A percentile compares a stretch with the other conserved stretches of the same genome.
phyloP scores from a whole-genome alignment of 92 coral and sea anemone species.

The Blastomussa wellsi region DNA sequence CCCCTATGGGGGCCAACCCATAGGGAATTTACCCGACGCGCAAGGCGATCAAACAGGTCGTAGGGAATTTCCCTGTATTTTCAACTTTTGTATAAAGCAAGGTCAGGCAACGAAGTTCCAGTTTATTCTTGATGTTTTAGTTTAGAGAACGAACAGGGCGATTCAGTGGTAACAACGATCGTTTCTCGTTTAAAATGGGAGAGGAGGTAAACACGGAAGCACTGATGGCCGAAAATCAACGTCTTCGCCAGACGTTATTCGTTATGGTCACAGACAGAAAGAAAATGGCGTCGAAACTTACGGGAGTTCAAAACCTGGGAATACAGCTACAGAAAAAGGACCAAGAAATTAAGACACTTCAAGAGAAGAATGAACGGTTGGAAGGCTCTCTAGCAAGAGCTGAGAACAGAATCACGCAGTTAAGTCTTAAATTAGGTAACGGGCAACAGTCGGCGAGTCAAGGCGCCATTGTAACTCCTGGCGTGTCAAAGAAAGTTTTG shows the following conservation, averaged over 20 bases:
- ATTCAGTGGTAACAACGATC: neutral
- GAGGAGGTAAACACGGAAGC: neutral
- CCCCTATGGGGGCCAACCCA: too few species aligned
- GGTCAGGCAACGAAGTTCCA: neutral
- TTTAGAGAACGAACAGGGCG: neutral
- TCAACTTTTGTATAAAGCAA: too few species aligned
- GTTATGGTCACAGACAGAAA: constrained; percentile 51
- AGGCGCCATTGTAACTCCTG: constrained; percentile 76
- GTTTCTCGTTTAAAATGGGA: neutral
- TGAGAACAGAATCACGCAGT: constrained; percentile 84
- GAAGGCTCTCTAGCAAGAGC: constrained; percentile 79
- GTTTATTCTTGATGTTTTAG: neutral
- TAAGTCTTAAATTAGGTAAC: constrained; percentile 51
- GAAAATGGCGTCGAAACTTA: constrained; percentile 51
- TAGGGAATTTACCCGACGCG: too few species aligned
- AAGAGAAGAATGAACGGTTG: constrained; percentile 60
- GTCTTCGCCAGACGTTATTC: constrained; percentile 43
- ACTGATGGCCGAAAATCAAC: constrained; percentile 4
- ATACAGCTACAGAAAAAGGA: constrained; percentile 69
- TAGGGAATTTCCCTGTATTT: neutral
- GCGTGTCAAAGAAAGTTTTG: constrained; percentile 81
- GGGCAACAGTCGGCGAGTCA: constrained; percentile 30
- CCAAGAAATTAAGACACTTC: constrained; percentile 39
- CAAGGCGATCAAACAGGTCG: too few species aligned
- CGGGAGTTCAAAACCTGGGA: constrained; percentile 80